Percentiles rank a stretch among this genome's conserved stretches.
Evolutionary conservation across 2,888 invertebrate genomes (phyloP).

Genomic region (Diogma glabrata): DNA sequence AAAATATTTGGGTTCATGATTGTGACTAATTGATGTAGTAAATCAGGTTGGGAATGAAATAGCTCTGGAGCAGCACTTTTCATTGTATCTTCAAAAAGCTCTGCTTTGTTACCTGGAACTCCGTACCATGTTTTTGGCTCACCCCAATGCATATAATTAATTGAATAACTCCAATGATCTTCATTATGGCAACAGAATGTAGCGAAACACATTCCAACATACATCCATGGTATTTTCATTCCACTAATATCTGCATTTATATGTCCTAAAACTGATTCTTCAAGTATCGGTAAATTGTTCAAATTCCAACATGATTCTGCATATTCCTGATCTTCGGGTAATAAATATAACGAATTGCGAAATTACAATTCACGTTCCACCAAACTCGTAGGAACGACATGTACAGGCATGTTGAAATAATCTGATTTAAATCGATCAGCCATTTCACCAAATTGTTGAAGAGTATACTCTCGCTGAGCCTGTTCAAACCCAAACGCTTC

Average conservation of each 20-base stretch:
- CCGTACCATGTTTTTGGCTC: slow-evolving; percentile 97
- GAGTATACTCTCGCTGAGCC: slow-evolving; percentile 82
- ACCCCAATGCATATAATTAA: slow-evolving; percentile 99
- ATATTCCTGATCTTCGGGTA: slow-evolving; percentile 78
- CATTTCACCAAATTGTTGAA: slow-evolving; percentile 97
- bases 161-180: slow-evolving; percentile 99
- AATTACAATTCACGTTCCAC: slow-evolving; percentile 98
- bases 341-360: slow-evolving; percentile 65
- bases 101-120: slow-evolving; percentile 85
- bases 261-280: slow-evolving; percentile 86
- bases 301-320: slow-evolving; percentile 94
- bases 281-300: slow-evolving; percentile 92
- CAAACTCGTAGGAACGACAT: slow-evolving; percentile 74
- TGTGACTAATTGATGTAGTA: slow-evolving; percentile 95
- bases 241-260: slow-evolving; percentile 98
- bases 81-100: slow-evolving; percentile 91
- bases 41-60: slow-evolving; percentile 89
- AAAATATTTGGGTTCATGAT: slow-evolving; percentile 97
- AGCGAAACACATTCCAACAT: slow-evolving; percentile 99
- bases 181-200: slow-evolving; percentile 99
- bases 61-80: slow-evolving; percentile 92
- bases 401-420: slow-evolving; percentile 93
- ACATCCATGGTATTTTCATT: slow-evolving; percentile 99
- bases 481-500: slow-evolving; percentile 98
- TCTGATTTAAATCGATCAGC: slow-evolving; percentile 97